Conservation (phyloP, 2,888 invertebrate genomes). For the Rosalia funebris region DNA sequence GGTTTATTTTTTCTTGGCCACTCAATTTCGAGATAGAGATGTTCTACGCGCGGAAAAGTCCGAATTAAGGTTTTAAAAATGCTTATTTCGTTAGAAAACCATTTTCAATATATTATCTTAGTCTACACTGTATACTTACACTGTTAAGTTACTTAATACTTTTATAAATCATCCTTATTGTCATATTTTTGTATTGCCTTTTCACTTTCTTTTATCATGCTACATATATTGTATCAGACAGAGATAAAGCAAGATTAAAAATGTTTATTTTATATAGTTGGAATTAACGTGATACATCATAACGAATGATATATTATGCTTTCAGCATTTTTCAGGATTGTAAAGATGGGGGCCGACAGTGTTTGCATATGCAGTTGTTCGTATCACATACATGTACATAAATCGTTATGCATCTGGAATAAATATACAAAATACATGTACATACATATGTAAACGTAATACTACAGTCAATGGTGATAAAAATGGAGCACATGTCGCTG, state of each 20-base stretch:
- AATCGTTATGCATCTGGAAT: conserved; percentile 50
- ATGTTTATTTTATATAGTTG: conserved; percentile 32
- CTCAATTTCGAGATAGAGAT: too few species aligned
- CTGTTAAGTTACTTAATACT: too few species aligned
- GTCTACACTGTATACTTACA: too few species aligned
- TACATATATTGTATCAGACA: too few species aligned
- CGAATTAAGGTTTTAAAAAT: too few species aligned
- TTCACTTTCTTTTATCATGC: too few species aligned
- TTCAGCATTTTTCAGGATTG: conserved; percentile 45
- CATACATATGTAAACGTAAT: conserved; percentile 58
- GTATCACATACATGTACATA: conserved; percentile 45
- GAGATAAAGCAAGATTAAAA: conserved; percentile 19
- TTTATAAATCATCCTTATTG: too few species aligned
- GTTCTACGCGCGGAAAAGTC: too few species aligned
- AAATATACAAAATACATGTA: conserved; percentile 52
- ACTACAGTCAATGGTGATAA: conserved; percentile 57
- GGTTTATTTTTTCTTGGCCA: too few species aligned
- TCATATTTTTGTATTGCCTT: too few species aligned
- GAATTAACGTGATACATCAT: conserved; percentile 37
- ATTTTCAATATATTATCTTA: too few species aligned
- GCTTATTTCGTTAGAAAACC: too few species aligned
- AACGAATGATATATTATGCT: conserved; percentile 39
- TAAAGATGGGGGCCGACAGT: conserved; percentile 42
- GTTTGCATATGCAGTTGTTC: conserved; percentile 43
- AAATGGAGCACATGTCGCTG: conserved; percentile 56